Conservation (phyloP, 2,888 invertebrate genomes). For the Macaria notata region DNA sequence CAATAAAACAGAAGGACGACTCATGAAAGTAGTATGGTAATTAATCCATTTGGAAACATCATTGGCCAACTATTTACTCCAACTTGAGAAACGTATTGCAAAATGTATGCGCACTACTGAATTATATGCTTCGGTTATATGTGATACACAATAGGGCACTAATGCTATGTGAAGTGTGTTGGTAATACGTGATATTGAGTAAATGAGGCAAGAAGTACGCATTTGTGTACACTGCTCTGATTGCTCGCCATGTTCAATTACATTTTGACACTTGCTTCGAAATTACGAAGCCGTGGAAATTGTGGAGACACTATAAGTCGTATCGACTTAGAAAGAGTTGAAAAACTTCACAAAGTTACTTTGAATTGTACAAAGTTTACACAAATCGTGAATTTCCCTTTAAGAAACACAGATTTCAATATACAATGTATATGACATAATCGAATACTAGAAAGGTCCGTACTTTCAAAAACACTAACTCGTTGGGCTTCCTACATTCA, state of each 20-base stretch:
- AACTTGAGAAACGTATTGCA: constrained; percentile 33
- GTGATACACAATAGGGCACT: constrained; percentile 38
- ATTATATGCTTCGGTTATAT: constrained; percentile 27
- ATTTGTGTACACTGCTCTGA: constrained; percentile 1
- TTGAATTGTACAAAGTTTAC: no score
- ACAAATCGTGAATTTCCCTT: no score
- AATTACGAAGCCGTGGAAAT: background rate
- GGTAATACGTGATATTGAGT: constrained; percentile 33
- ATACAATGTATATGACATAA: no score
- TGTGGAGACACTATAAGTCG: no score
- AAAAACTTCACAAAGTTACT: no score
- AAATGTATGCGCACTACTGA: constrained; percentile 29
- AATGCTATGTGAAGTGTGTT: constrained; percentile 32
- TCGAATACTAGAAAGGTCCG: no score
- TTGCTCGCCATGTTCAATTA: background rate
- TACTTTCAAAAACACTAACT: no score
- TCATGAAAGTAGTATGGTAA: constrained; percentile 23
- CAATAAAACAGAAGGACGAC: constrained; percentile 21
- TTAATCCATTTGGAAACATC: constrained; percentile 19
- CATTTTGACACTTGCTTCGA: constrained; percentile 3
- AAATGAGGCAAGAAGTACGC: constrained; percentile 26
- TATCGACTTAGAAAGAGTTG: no score
- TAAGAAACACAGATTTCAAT: no score
- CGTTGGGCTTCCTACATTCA: no score
- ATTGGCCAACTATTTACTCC: constrained; percentile 38